Conservation (phyloP, 35 echinoderm and acorn worm genomes). For the Apostichopus japonicus region DNA sequence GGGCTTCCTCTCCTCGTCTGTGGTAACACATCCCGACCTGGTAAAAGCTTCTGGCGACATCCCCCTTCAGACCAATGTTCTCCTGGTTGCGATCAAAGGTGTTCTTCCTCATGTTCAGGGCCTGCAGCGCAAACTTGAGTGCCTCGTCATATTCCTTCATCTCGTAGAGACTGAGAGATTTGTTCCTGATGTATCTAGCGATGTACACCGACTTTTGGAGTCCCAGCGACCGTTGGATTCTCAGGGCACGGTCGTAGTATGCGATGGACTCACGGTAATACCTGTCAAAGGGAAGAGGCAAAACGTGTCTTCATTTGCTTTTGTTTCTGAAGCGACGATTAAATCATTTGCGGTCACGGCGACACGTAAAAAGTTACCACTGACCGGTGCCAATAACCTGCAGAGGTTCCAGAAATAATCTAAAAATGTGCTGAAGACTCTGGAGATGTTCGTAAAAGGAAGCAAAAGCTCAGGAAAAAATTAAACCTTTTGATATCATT, state of each 20-base stretch:
- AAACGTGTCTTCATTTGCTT: too few species aligned
- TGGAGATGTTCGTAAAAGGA: too few species aligned
- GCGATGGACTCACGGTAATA: slow-evolving; percentile 25
- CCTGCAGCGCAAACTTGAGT: slow-evolving; percentile 15
- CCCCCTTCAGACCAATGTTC: slow-evolving; percentile 31
- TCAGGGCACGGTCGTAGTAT: slow-evolving; percentile 39
- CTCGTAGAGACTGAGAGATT: slow-evolving; percentile 23
- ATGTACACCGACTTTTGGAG: slow-evolving; percentile 27
- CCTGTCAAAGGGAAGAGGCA: not conserved
- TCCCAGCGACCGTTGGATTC: slow-evolving; percentile 30
- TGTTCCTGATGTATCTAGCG: slow-evolving; percentile 47
- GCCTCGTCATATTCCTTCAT: slow-evolving; percentile 50
- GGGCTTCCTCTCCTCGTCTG: not conserved
- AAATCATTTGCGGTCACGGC: too few species aligned
- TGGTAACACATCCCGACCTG: slow-evolving; percentile 57
- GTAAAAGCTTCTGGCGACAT: slow-evolving; percentile 36
- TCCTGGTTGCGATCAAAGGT: slow-evolving; percentile 29
- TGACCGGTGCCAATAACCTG: too few species aligned
- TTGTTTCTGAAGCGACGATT: too few species aligned
- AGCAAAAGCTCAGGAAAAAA: too few species aligned
- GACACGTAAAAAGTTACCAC: too few species aligned
- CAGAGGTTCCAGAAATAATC: too few species aligned
- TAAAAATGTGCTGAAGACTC: too few species aligned
- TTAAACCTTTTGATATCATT: too few species aligned
- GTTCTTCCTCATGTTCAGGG: slow-evolving; percentile 27